Evolutionary conservation across 2,797 vertebrate genomes (phyloP).

Genomic region (Salmo trutta): DNA sequence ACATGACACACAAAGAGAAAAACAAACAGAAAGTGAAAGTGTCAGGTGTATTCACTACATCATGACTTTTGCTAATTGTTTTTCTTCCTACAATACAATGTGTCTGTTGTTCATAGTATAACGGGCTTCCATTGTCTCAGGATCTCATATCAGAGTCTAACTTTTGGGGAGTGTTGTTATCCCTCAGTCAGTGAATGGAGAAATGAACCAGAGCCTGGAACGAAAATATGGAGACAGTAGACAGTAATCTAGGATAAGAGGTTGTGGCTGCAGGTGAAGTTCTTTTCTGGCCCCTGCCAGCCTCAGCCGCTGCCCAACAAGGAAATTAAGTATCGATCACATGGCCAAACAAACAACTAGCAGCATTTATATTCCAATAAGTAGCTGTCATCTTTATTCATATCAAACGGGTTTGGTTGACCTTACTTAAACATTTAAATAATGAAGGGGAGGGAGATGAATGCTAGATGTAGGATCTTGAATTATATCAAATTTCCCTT

Average conservation of each 20-base stretch:
- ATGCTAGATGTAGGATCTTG: not conserved
- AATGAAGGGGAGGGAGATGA: not conserved
- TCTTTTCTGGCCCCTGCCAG: not conserved
- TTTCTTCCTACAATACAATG: too few relatives aligned
- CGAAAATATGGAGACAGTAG: too few relatives aligned
- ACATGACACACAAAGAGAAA: too few relatives aligned
- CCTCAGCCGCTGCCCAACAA: slow-evolving; percentile 2
- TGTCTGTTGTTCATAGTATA: too few relatives aligned
- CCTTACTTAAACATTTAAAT: not conserved
- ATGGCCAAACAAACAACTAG: slow-evolving; percentile 14
- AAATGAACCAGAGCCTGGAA: not conserved
- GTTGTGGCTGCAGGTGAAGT: not conserved
- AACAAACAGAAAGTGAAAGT: too few relatives aligned
- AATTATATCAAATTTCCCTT: not conserved
- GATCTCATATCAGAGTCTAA: not conserved
- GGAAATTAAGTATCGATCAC: slow-evolving; percentile 34
- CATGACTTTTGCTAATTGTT: too few relatives aligned
- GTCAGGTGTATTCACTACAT: too few relatives aligned
- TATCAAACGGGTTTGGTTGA: not conserved
- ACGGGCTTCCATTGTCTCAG: too few relatives aligned
- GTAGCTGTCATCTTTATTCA: slow-evolving; percentile 9
- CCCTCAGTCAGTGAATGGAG: not conserved
- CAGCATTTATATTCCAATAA: slow-evolving; percentile 21
- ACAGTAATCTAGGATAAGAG: not conserved
- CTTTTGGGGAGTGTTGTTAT: slow-evolving; percentile 9